Evolutionary conservation across 2,797 vertebrate species (phyloP).

Genomic region (Acipenser ruthenus): DNA sequence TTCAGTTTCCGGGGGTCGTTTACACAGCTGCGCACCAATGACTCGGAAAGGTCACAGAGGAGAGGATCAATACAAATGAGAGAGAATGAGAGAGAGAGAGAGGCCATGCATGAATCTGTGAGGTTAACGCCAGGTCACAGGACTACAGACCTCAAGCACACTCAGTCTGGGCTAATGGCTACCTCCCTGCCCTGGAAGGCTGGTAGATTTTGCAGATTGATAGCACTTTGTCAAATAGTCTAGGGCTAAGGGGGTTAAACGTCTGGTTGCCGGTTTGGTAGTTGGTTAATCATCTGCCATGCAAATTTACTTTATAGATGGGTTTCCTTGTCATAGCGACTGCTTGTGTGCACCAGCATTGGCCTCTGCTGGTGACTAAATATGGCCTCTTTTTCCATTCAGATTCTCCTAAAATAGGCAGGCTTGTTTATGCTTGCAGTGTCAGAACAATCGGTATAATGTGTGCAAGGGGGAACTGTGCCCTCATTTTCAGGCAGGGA

Average conservation of each 20-base stretch:
- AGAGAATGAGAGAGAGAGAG: conserved; percentile 35
- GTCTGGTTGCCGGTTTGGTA: no score
- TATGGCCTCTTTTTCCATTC: conserved; percentile 28
- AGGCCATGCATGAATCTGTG: conserved; percentile 38
- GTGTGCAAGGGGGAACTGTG: conserved; percentile 48
- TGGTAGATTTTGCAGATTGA: no score
- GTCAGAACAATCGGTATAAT: conserved; percentile 59
- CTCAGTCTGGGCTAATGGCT: conserved; percentile 22
- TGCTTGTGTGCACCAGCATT: no score
- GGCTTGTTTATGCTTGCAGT: conserved; percentile 49
- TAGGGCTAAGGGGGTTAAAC: no score
- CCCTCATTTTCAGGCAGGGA: conserved; percentile 57
- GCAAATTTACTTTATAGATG: no score
- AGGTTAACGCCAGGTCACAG: conserved; percentile 51
- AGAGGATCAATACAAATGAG: conserved; percentile 45
- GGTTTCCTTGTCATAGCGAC: no score
- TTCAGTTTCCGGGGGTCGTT: no score
- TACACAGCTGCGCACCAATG: no score
- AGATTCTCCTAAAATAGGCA: conserved; percentile 62
- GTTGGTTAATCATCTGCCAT: no score
- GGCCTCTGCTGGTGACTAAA: no score
- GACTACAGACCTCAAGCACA: conserved; percentile 26
- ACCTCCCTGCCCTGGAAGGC: conserved; percentile 30
- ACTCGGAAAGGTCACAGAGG: conserved; percentile 54
- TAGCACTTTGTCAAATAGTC: no score